Base-by-base conservation (phyloP, 2,888 invertebrate species). In the Sinotaia quadrata region DNA sequence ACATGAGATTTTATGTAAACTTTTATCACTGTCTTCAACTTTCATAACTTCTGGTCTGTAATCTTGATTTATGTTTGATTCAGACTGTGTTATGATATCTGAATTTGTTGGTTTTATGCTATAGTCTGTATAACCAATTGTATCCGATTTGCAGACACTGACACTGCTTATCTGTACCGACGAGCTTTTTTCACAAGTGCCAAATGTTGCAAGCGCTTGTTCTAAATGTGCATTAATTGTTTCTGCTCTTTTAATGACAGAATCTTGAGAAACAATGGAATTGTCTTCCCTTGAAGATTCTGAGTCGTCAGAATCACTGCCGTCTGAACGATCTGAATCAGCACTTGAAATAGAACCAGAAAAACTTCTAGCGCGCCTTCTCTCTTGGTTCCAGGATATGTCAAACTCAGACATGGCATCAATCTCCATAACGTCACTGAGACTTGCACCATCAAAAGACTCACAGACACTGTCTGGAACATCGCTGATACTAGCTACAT, bases 321-420 rank as follows among this genome's bases (percentile, higher is more conserved):
- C 51, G 0, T 62, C 52, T 15, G 27, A 21, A 0, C 24, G 4
- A 24, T 51, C 18, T 7, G 36, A 18, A 41, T 27, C 21, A 21
- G 34, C n/a, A 27, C 18, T 34, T 12, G 67, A 62, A 4, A 36
- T n/a, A 3, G 68, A 68, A 1, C 41, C 52, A 7, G 49, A 36
- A 31, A 57, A 33, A 29, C 63, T 59, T 29, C 21, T 58, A 0
- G 67, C 67, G 21, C 65, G 54, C 31, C 37, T 66, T 27, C 57
- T 66, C 47, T 68, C 62, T 29, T 72, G 71, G 15, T 71, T 71
- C 79, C 78, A 78, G n/a, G 73, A 62, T 24, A 79, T 73, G 29
- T 75, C 73, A 61, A 79, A 79, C 60, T 79, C 79, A 0, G 77
- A 78, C 33, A 76, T 69, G 44, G 79, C 79, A 31, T 78, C 76